These are phyloP conservation scores for Lycocerus yunnanus DNA, from an alignment of 2,888 invertebrate species.

Conservation along the genomic window DNA sequence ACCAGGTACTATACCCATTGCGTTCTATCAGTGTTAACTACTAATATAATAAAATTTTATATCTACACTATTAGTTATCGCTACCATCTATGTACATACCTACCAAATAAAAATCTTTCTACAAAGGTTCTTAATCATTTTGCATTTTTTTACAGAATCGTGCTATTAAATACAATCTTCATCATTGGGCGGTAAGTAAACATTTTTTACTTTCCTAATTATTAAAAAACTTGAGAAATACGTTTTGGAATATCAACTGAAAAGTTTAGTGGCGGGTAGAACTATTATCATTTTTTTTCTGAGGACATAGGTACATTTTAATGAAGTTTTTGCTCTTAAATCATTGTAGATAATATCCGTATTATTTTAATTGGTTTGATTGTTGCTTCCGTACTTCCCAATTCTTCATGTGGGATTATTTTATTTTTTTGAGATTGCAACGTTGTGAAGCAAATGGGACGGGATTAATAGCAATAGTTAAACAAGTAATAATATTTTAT, in stretches of 20 bases:
- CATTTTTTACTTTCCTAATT: neutral
- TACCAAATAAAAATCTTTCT: neutral
- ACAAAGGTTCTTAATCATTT: neutral
- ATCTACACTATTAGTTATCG: neutral
- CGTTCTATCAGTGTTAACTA: neutral
- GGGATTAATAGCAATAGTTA: neutral
- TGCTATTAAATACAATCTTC: neutral
- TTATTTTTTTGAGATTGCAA: neutral
- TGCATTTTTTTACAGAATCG: neutral
- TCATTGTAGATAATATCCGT: too few species aligned
- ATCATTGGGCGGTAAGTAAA: conserved; percentile 10
- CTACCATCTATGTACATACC: neutral
- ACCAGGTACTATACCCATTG: too few species aligned
- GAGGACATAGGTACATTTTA: too few species aligned
- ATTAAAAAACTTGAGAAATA: neutral
- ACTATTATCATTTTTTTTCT: neutral
- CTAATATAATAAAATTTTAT: neutral
- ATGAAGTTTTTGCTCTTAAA: neutral
- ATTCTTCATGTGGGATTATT: too few species aligned
- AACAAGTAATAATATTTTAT: neutral
- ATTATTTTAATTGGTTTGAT: too few species aligned
- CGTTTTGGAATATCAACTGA: too few species aligned
- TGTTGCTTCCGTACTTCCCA: too few species aligned
- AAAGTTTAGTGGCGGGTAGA: too few species aligned
- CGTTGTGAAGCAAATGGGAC: neutral